These are phyloP conservation scores for Tuberolachnus salignus DNA, from an alignment of 2,888 invertebrate genomes.

Conservation along the genomic window DNA sequence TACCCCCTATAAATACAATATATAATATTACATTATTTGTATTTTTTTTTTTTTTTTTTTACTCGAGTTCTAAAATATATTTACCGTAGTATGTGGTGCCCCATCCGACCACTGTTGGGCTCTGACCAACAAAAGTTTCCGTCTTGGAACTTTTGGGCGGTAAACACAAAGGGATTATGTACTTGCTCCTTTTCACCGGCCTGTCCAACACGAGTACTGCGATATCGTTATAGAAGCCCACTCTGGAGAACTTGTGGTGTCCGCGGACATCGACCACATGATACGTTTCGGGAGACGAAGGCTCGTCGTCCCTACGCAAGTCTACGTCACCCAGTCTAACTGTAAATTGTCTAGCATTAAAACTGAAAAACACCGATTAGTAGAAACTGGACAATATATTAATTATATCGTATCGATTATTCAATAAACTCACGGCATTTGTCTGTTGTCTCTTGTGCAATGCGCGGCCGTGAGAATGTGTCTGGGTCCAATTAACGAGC, in stretches of 20 bases:
- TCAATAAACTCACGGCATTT: slow-evolving; percentile 72
- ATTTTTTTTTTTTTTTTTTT: background rate
- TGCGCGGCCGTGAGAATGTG: slow-evolving; percentile 61
- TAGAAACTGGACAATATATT: background rate
- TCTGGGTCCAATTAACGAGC: slow-evolving; percentile 60
- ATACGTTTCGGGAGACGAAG: slow-evolving; percentile 81
- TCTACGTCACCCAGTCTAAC: slow-evolving; percentile 89
- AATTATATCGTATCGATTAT: background rate
- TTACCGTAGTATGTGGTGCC: slow-evolving; percentile 84
- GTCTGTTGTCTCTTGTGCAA: slow-evolving; percentile 80
- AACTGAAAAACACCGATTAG: slow-evolving; percentile 66
- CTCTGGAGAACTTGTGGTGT: slow-evolving; percentile 83
- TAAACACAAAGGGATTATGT: slow-evolving; percentile 85
- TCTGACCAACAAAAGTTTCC: slow-evolving; percentile 74
- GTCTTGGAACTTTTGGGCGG: slow-evolving; percentile 67
- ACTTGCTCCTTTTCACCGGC: slow-evolving; percentile 80
- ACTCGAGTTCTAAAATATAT: slow-evolving; percentile 1
- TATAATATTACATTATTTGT: background rate
- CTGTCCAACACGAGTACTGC: slow-evolving; percentile 79
- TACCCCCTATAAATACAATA: slow-evolving; percentile 68
- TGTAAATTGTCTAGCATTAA: slow-evolving; percentile 85
- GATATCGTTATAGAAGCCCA: slow-evolving; percentile 94
- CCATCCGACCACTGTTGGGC: slow-evolving; percentile 91
- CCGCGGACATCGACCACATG: slow-evolving; percentile 79
- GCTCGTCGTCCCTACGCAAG: slow-evolving; percentile 81